Conservation (phyloP, 2,113 vertebrate genomes). For the Mirza zaza region DNA sequence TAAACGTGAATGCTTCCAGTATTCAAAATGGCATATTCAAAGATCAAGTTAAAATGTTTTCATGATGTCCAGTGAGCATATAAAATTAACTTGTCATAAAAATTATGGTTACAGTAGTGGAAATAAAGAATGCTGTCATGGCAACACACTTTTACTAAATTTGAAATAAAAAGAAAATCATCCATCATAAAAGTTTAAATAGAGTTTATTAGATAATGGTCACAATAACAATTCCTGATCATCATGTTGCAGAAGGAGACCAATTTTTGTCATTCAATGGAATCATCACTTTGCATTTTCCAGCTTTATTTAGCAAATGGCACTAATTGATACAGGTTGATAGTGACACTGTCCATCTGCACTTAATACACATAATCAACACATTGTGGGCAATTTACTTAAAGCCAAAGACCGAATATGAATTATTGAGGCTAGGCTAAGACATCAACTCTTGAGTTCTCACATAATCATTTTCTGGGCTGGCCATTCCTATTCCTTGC, state of each 20-base stretch:
- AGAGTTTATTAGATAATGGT: not conserved
- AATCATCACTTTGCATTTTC: not conserved
- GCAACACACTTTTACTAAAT: not conserved
- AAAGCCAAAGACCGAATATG: not conserved
- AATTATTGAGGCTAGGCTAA: not conserved
- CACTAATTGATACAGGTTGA: not conserved
- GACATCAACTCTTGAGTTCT: not conserved
- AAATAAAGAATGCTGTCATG: not conserved
- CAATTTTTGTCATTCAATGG: not conserved
- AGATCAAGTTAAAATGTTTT: constrained; percentile 29
- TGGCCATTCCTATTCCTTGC: not conserved
- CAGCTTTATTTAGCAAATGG: not conserved
- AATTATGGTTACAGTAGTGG: not conserved
- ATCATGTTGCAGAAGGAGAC: not conserved
- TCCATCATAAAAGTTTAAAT: constrained; percentile 10
- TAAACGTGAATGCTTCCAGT: not conserved
- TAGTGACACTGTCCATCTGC: not conserved
- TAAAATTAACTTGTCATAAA: constrained; percentile 29
- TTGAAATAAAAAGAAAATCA: constrained; percentile 21
- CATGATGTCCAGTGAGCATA: not conserved
- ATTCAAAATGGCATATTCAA: constrained; percentile 31
- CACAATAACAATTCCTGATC: not conserved
- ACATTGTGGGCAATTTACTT: not conserved
- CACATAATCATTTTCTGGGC: not conserved
- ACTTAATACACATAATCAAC: not conserved